Conservation (phyloP, 2,113 vertebrate genomes). For the Todiramphus saurophagus region DNA sequence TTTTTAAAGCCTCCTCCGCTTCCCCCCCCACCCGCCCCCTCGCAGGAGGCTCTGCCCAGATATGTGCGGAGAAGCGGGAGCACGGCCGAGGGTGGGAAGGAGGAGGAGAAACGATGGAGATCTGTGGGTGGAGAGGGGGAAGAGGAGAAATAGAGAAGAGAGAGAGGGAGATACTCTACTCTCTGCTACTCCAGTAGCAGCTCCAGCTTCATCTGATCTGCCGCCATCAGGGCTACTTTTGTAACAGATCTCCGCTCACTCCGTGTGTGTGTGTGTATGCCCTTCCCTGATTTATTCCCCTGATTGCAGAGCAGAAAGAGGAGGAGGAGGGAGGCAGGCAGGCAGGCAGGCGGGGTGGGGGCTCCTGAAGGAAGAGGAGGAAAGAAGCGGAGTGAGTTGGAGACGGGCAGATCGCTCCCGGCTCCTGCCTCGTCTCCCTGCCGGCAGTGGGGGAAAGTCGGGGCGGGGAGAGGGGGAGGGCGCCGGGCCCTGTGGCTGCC, state of each 20-base stretch:
- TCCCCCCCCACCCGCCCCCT: constrained; percentile 12
- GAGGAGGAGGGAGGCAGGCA: constrained; percentile 26
- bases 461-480: not conserved
- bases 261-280: not conserved
- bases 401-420: not conserved
- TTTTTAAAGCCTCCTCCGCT: constrained; percentile 58
- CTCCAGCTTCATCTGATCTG: constrained; percentile 76
- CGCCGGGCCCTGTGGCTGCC: not conserved
- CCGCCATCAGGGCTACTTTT: constrained; percentile 85
- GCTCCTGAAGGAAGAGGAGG: not conserved
- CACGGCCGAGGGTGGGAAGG: constrained; percentile 4
- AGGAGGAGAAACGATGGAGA: constrained; percentile 24
- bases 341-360: not conserved
- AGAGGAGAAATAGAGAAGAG: constrained; percentile 17
- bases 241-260: constrained; percentile 74
- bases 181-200: constrained; percentile 70
- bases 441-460: constrained; percentile 15
- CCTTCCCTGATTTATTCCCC: constrained; percentile 75
- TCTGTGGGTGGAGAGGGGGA: constrained; percentile 44
- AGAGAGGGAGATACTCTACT: not conserved
- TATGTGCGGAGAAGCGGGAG: constrained; percentile 22
- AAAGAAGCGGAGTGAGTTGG: not conserved
- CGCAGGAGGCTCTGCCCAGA: constrained; percentile 38
- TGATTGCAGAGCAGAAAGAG: constrained; percentile 35
- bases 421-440: not conserved